Percentiles rank a stretch among this genome's conserved stretches.
Evolutionary conservation across 92 coral and sea anemone species (phyloP).

Genomic region (Epizoanthus stellaris): DNA sequence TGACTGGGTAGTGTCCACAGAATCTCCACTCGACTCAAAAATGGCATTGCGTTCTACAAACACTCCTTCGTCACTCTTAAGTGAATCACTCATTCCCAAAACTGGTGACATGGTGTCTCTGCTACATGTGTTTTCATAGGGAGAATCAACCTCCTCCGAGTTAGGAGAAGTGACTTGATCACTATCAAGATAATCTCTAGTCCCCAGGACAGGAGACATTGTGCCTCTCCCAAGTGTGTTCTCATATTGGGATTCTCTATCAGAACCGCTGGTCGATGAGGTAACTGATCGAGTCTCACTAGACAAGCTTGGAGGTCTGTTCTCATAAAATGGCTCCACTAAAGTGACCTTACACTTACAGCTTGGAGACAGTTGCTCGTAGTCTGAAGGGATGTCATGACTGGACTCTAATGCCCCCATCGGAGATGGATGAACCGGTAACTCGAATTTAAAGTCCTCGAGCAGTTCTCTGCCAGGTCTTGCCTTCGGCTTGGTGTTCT

Average conservation of each 20-base stretch:
- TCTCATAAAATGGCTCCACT: conserved; percentile 56
- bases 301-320: conserved; percentile 48
- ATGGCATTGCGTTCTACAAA: conserved; percentile 26
- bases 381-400: conserved; percentile 21
- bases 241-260: conserved; percentile 60
- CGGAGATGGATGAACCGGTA: conserved; percentile 1
- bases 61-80: conserved; percentile 11
- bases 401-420: conserved; percentile 33
- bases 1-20: conserved; percentile 43
- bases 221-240: conserved; percentile 41
- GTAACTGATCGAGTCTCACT: conserved; percentile 16
- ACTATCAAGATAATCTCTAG: conserved; percentile 42
- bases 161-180: conserved; percentile 22
- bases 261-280: conserved; percentile 20
- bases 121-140: conserved; percentile 3
- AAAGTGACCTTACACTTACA: conserved; percentile 33
- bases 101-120: conserved; percentile 1
- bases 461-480: conserved; percentile 28
- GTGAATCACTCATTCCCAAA: conserved; percentile 21
- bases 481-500: too few species aligned
- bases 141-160: not conserved
- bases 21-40: conserved; percentile 70
- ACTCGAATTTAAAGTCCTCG: conserved; percentile 34
- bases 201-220: not conserved
- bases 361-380: conserved; percentile 32